A percentile compares a stretch with the other conserved stretches of the same genome.
These are phyloP conservation scores for Gonioctena quinquepunctata DNA, from an alignment of 1,140 invertebrate species.

Conservation along the genomic window DNA sequence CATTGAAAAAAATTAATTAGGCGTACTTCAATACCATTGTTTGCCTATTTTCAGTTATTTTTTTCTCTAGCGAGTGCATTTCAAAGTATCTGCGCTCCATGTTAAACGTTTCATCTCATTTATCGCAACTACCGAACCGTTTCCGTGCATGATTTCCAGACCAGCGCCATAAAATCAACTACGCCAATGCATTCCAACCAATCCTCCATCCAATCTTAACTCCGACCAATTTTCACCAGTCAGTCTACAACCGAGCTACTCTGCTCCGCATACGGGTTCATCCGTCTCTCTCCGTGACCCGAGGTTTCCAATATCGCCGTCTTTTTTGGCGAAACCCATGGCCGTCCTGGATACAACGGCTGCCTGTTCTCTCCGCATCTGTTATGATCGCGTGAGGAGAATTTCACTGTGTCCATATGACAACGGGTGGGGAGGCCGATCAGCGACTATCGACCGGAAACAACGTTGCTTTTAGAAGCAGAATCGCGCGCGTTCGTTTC, in stretches of 20 bases:
- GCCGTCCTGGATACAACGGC: slow-evolving; percentile 12
- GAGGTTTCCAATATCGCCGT: background rate
- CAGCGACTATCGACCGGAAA: background rate
- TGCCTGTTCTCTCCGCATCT: slow-evolving; percentile 16
- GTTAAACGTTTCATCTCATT: too few relatives aligned
- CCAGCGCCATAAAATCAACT: too few relatives aligned
- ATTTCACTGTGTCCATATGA: slow-evolving; percentile 1
- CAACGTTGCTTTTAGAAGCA: background rate
- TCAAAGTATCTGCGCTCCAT: too few relatives aligned
- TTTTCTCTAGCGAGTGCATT: too few relatives aligned
- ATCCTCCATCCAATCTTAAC: slow-evolving; percentile 12
- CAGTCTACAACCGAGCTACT: background rate
- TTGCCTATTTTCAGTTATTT: too few relatives aligned
- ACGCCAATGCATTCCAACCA: slow-evolving; percentile 11
- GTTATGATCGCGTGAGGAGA: slow-evolving; percentile 7
- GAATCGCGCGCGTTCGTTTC: background rate
- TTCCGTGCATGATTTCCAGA: too few relatives aligned
- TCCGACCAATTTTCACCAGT: slow-evolving; percentile 12
- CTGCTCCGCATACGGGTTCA: background rate
- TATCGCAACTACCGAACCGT: too few relatives aligned
- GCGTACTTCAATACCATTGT: too few relatives aligned
- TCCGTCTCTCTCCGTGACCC: slow-evolving; percentile 6
- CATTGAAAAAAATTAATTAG: too few relatives aligned
- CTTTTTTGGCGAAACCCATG: slow-evolving; percentile 5
- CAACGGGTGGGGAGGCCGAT: background rate